Evolutionary conservation across 2,888 invertebrate genomes (phyloP), one percentile per base, ranked within the genome.

Genomic region (Ennomos quercinarius): DNA sequence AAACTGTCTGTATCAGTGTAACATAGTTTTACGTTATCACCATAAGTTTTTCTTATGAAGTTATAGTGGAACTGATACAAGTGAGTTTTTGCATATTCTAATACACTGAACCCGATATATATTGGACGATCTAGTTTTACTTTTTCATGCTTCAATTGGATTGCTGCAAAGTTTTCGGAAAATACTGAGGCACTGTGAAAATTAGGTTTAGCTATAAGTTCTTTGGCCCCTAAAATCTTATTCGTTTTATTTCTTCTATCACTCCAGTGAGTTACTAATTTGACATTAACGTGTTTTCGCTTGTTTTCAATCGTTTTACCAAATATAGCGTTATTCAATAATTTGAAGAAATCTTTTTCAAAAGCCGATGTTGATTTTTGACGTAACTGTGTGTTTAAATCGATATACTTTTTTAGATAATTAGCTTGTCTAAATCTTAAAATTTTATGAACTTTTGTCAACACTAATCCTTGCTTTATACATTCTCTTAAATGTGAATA

Each of bases 401-500:
- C 56, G 0, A 56, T 49, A 9, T 56, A 56, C 9, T 49, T 35
- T 39, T 45, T 49, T 4, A 56, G 36, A 40, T 39, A 56, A 11
- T 13, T 48, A n/a, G n/a, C 38, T 39, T 55, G 55, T 43, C 43
- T 27, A 38, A 55, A 55, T 1, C 36, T 10, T 8, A 56, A 10
- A 38, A 56, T 34, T 0, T 44, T 34, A 56, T 56, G 49, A 10
- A 57, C 40, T 40, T 56, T 43, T 10, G 5, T n/a, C 4, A 56
- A 40, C 13, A 12, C 2, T 0, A 56, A 43, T 10, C 55, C 55
- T 39, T 56, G 39, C 9, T 44, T 56, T 2, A 56, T 9, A 10
- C 40, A 56, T 49, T 48, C 49, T n/a, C 49, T 44, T 12, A 56
- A 45, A 44, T 56, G 56, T 40, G 12, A 11, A 11, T 74, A 77